phyloP scores from a whole-genome alignment of 2,888 invertebrate genomes.

The Aethes cnicana region DNA sequence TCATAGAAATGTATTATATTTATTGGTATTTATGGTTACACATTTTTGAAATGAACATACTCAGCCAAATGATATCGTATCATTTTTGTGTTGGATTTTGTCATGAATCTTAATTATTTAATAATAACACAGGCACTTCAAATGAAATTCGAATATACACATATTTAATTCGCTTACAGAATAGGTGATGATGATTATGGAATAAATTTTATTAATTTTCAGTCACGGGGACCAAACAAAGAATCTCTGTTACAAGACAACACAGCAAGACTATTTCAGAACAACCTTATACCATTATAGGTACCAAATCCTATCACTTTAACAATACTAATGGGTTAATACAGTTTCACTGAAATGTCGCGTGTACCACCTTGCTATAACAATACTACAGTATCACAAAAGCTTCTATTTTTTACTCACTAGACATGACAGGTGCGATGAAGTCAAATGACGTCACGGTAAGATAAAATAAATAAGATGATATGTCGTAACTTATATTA shows the following conservation, averaged over 20 bases:
- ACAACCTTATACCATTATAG: background rate
- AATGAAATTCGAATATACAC: conserved; percentile 34
- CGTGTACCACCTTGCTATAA: conserved; percentile 45
- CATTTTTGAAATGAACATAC: conserved; percentile 43
- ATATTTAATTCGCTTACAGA: conserved; percentile 32
- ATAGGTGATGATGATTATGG: conserved; percentile 4
- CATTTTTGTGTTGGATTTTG: conserved; percentile 33
- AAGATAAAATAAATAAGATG: background rate
- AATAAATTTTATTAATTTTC: background rate
- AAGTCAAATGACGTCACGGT: background rate
- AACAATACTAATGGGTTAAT: conserved; percentile 23
- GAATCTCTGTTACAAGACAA: background rate
- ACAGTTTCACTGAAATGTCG: background rate
- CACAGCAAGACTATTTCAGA: background rate
- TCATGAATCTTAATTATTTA: conserved; percentile 33
- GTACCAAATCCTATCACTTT: background rate
- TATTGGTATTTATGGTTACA: conserved; percentile 65
- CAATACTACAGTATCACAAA: conserved; percentile 43
- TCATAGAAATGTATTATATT: conserved; percentile 66
- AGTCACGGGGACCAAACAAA: background rate
- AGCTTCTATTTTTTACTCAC: conserved; percentile 52
- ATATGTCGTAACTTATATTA: background rate
- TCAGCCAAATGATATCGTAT: conserved; percentile 29
- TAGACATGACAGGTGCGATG: conserved; percentile 35
- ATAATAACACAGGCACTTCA: conserved; percentile 34